Evolutionary conservation across 2,888 invertebrate species (phyloP).

Genomic region (Lasioglossum vierecki): DNA sequence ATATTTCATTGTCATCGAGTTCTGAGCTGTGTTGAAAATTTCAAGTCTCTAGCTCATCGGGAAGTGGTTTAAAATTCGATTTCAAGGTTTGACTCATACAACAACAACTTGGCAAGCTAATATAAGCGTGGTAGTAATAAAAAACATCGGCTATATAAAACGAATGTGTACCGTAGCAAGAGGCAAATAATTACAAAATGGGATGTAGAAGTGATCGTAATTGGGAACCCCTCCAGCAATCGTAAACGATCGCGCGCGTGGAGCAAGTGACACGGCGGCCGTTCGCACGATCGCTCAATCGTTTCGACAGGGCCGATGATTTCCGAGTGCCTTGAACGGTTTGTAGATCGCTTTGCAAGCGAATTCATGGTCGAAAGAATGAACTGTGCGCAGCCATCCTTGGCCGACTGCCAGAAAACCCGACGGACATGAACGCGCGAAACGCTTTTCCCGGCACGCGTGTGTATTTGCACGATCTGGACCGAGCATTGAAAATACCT

Average conservation of each 20-base stretch:
- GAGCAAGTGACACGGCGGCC: not conserved
- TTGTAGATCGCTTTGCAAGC: conserved; percentile 24
- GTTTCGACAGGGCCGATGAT: not conserved
- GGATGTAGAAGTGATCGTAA: not conserved
- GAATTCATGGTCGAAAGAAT: conserved; percentile 60
- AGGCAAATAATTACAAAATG: not conserved
- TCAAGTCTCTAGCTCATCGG: too few species aligned
- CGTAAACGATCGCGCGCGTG: not conserved
- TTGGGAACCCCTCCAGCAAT: not conserved
- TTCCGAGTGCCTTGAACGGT: not conserved
- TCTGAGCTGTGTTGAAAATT: too few species aligned
- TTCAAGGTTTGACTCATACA: too few species aligned
- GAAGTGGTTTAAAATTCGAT: too few species aligned
- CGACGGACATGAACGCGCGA: conserved; percentile 8
- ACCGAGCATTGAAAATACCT: not conserved
- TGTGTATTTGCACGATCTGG: conserved; percentile 13
- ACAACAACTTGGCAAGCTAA: too few species aligned
- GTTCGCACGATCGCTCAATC: not conserved
- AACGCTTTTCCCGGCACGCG: conserved; percentile 9
- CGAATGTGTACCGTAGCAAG: not conserved
- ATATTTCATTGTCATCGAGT: too few species aligned
- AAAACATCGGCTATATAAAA: not conserved
- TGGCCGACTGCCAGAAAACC: conserved; percentile 63
- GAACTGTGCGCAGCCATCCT: conserved; percentile 36
- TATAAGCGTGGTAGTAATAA: too few species aligned